Evolutionary conservation across 2,113 vertebrate genomes (phyloP).

Genomic region (Cisticola juncidis): DNA sequence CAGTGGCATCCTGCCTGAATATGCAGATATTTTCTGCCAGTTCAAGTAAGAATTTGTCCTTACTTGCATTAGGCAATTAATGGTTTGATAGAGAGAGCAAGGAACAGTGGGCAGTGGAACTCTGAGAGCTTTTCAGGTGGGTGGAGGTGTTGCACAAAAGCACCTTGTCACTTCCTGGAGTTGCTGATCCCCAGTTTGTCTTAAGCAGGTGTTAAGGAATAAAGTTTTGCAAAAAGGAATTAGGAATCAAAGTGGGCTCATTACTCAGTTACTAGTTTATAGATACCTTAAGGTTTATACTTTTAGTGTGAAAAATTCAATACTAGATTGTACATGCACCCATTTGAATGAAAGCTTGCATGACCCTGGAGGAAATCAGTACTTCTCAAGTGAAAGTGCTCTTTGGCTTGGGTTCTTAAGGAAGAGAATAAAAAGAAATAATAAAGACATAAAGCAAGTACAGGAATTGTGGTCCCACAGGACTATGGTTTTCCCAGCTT

Average conservation of each 20-base stretch:
- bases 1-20: constrained; percentile 88
- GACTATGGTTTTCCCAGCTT: not conserved
- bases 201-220: not conserved
- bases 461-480: not conserved
- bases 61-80: not conserved
- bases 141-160: not conserved
- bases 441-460: not conserved
- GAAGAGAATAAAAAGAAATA: not conserved
- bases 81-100: not conserved
- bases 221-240: not conserved
- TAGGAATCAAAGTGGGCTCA: not conserved
- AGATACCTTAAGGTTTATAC: not conserved
- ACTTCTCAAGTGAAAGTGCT: not conserved
- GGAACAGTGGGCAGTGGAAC: not conserved
- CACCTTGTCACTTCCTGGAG: not conserved
- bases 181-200: not conserved
- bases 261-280: not conserved
- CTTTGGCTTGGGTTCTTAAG: not conserved
- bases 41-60: constrained; percentile 89
- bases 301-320: not conserved
- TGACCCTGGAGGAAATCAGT: not conserved
- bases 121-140: not conserved
- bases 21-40: constrained; percentile 97
- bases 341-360: not conserved
- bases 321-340: not conserved